Evolutionary conservation across 2,888 invertebrate species (phyloP), one percentile per base, ranked within the genome.

Genomic region (Dasysyrphus tricinctus): DNA sequence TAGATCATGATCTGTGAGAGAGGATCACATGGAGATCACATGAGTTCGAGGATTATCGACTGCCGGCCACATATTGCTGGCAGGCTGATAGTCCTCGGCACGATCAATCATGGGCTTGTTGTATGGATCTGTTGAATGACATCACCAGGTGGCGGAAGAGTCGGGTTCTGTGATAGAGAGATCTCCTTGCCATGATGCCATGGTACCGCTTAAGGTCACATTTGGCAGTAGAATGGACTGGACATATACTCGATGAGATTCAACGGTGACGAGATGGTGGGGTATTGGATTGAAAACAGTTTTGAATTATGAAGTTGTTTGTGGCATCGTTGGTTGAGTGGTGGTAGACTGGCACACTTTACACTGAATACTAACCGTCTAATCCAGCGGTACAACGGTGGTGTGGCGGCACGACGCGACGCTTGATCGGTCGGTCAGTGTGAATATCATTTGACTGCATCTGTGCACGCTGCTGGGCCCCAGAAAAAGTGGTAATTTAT

Each of bases 271-370:
- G 34, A 47, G 56, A 14, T 42, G 49, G 54, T 54, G 42, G 51
- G 16, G 73, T 39, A 61, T 24, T 32, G 39, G 47, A 72, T 44
- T 70, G 63, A 47, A 63, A 69, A 61, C 24, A 44, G 59, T 65
- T 82, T 82, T 86, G 86, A 86, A 59, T 82, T 86, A 86, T 86
- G 86, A 86, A 79, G 86, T 78, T 86, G 86, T 86, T 78, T 81
- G 81, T 51, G 49, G 85, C 69, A 85, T 61, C 77, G 51, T 63
- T 65, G 16, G 84, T 73, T 73, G 76, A 80, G 44, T 51, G 19
- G 65, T 63, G 57, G 49, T 47, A 73, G 76, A 77, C 69, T 78
- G 56, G 37, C 34, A 76, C 42, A 65, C 56, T 56, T 57, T 47
- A 14, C 42, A 54, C 5, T 57, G 63, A 16, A 72, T 65, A 73